Evolutionary conservation across 2,888 invertebrate genomes (phyloP).

Genomic region (Epinotia ramella): DNA sequence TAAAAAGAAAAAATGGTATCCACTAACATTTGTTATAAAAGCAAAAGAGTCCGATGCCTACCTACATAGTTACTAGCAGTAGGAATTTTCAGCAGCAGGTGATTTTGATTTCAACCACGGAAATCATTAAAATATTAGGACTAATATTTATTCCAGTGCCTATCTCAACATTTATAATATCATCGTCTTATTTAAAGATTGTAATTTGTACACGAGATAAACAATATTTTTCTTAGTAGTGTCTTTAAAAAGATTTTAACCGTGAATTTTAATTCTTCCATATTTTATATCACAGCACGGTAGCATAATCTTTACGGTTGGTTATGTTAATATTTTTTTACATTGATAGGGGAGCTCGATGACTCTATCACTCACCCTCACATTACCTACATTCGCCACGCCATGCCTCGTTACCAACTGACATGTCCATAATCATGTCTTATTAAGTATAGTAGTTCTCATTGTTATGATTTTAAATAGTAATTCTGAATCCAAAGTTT

Average conservation of each 20-base stretch:
- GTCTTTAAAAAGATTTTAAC: not conserved
- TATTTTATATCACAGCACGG: not conserved
- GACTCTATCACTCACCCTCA: conserved; percentile 64
- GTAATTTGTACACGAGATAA: not conserved
- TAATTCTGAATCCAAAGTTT: not conserved
- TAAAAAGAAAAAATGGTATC: no score
- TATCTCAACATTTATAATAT: no score
- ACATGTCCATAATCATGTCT: conserved; percentile 46
- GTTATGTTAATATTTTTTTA: conserved; percentile 36
- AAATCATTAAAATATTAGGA: no score
- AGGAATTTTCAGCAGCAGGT: no score
- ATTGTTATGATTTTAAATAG: conserved; percentile 15
- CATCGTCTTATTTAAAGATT: not conserved
- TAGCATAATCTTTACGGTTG: conserved; percentile 13
- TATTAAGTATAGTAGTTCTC: conserved; percentile 15
- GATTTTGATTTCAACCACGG: no score
- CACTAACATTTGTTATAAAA: no score
- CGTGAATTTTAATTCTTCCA: not conserved
- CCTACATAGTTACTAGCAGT: no score
- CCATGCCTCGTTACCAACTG: conserved; percentile 63
- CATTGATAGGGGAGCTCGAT: conserved; percentile 53
- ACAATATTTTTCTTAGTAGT: not conserved
- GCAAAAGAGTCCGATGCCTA: no score
- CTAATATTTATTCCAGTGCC: no score
- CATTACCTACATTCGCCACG: conserved; percentile 59